Conservation (phyloP, 2,888 invertebrate genomes). For the Aproaerema taeniolella region DNA sequence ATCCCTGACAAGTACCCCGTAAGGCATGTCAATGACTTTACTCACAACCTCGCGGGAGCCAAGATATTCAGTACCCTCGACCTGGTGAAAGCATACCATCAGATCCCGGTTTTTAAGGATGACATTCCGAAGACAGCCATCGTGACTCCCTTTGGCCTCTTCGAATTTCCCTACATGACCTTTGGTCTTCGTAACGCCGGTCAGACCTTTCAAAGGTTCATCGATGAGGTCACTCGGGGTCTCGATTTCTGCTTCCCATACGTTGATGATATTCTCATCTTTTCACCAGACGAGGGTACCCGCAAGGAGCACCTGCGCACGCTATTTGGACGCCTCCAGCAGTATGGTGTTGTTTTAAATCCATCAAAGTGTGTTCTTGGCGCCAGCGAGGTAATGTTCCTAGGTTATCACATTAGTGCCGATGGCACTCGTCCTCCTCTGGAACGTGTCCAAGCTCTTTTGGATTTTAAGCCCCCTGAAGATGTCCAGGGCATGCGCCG, state of each 20-base stretch:
- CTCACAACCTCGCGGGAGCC: slow-evolving; percentile 25
- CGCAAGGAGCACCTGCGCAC: slow-evolving; percentile 23
- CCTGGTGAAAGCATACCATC: slow-evolving; percentile 37
- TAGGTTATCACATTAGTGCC: slow-evolving; percentile 23
- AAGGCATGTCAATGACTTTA: slow-evolving; percentile 33
- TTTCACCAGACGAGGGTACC: slow-evolving; percentile 19
- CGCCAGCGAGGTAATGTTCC: slow-evolving; percentile 21
- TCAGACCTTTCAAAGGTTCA: slow-evolving; percentile 43
- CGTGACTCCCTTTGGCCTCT: slow-evolving; percentile 29
- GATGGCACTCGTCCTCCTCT: slow-evolving; percentile 21
- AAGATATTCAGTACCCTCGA: slow-evolving; percentile 32
- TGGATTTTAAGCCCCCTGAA: not conserved
- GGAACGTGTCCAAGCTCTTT: not conserved
- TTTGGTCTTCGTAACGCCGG: slow-evolving; percentile 47
- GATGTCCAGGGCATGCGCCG: not conserved
- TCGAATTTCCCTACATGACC: slow-evolving; percentile 32
- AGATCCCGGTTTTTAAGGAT: slow-evolving; percentile 35
- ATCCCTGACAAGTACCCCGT: slow-evolving; percentile 31
- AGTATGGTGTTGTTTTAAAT: slow-evolving; percentile 18
- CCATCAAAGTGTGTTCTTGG: slow-evolving; percentile 14
- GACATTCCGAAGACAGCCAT: slow-evolving; percentile 26
- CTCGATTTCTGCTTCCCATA: slow-evolving; percentile 36
- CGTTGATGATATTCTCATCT: slow-evolving; percentile 31
- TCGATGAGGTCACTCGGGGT: slow-evolving; percentile 30
- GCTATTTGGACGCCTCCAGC: slow-evolving; percentile 13